Conservation (phyloP, 2,113 vertebrate genomes). For the Terrapene triunguis region DNA sequence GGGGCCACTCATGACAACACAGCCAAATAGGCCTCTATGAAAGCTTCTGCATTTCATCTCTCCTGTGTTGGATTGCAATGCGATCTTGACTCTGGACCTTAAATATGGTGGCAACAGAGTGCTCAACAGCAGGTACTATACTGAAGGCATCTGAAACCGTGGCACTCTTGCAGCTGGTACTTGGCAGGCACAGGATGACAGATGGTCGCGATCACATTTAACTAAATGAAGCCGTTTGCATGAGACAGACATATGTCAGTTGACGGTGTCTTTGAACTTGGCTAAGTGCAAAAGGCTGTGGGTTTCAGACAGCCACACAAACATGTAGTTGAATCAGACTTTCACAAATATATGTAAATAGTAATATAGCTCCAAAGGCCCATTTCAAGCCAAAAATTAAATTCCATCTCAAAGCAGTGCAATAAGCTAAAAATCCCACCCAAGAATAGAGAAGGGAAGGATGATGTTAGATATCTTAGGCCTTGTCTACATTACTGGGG, state of each 20-base stretch:
- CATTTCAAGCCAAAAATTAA: not conserved
- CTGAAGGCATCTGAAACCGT: not conserved
- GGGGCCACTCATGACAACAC: not conserved
- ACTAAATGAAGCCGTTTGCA: not conserved
- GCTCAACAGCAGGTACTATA: constrained; percentile 23
- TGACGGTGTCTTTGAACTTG: constrained; percentile 13
- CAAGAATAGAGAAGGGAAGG: not conserved
- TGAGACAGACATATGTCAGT: constrained; percentile 10
- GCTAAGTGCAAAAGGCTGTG: constrained; percentile 24
- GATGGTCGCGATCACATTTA: constrained; percentile 55
- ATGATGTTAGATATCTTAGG: not conserved
- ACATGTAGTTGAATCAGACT: not conserved
- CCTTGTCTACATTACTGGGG: too few relatives aligned
- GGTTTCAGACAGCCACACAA: not conserved
- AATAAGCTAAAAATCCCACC: not conserved
- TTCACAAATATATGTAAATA: not conserved
- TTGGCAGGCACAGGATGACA: constrained; percentile 47
- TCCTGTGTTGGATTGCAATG: not conserved
- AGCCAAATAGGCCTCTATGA: not conserved
- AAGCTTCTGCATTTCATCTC: not conserved
- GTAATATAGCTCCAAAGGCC: not conserved
- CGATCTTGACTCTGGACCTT: not conserved
- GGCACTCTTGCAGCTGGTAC: not conserved
- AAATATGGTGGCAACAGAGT: not conserved
- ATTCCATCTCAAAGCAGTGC: not conserved